Evolutionary conservation across 2,888 invertebrate genomes (phyloP), one percentile per base, ranked within the genome.

Genomic region (Scelioninae gen. 1): DNA sequence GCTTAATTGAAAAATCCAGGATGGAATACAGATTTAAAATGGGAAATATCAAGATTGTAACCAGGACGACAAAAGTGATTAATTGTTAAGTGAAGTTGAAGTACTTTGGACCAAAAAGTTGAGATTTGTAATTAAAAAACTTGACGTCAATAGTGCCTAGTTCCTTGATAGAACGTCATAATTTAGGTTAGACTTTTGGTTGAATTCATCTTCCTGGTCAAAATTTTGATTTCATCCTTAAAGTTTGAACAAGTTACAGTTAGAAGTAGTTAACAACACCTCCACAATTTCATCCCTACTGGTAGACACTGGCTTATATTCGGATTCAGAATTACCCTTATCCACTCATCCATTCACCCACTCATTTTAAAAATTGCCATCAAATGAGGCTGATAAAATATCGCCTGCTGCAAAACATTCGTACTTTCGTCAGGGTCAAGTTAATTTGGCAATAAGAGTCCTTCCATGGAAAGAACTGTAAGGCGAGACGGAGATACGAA

Each of bases 381-480:
- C 53, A 65, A 79, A 72, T 79, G 78, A 81, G 32, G 63, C 75
- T 75, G 68, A 81, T 63, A 75, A 75, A 63, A 74, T 29, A 69
- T 66, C 63, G 43, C 32, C 23, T 60, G 71, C 47, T 74, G 31
- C 9, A 56, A 68, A 69, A 49, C 81, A 81, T 69, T 81, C 58
- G 71, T 75, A 76, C 71, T 60, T 66, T 49, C 43, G 72, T 74
- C 82, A 84, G 86, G 88, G 88, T 88, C 88, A 88, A 85, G 88
- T 89, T 88, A 90, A 89, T 89, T 89, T 87, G 88, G 81, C 87
- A 87, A 85, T 86, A 82, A 88, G 88, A 88, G 86, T 86, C 74
- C 81, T 80, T 68, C 51, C 53, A 11, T 38, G 13, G 60, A 43
- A 66, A 55, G 66, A 56, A 68, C 55, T 65, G 47, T 51, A 56